Evolutionary conservation across 2,113 vertebrate genomes (phyloP), one percentile per base, ranked within the genome.

Genomic region (Progne subis): DNA sequence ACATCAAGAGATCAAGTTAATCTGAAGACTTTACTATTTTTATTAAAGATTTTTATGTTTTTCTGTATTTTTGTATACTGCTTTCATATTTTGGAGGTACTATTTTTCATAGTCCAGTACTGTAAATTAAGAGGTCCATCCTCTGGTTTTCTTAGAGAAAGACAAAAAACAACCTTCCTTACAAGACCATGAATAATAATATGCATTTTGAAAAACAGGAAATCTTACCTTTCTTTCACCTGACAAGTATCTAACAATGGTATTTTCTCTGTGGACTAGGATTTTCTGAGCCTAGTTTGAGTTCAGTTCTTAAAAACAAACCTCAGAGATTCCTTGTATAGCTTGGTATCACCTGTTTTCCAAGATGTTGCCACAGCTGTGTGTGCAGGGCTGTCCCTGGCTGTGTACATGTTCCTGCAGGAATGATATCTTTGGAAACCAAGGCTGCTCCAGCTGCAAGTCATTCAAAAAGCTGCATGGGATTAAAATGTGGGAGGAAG

Each of bases 11-110:
- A 50, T 82, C 61, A n/a, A 52, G 56, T 67, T 41, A 34, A 64
- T 52, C 26, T 63, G 56, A 94, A 95, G 34, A 71, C 41, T 78
- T 64, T 2, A 76, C 5, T 96, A 67, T 91, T 92, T 94, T 91
- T 95, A 91, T 93, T 96, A 69, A 94, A 95, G 32, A 32, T 59
- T 56, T 86, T 68, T 11, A 24, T 60, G 31, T 60, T 79, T 71
- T 91, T 64, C 69, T 29, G 8, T 91, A 69, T 84, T 95, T 96
- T 96, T 96, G 25, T 95, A 94, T 31, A 32, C 72, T 60, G 41
- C 37, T 92, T 86, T 96, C 59, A 60, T 81, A 94, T 63, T 86
- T 92, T 25, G 55, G 29, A 83, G 82, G 74, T 69, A 55, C 46
- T 75, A 52, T 90, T 81, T 94, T 85, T 94, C 69, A 74, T 61